A percentile compares a stretch with the other conserved stretches of the same genome.
Evolutionary conservation across 2,888 invertebrate genomes (phyloP).

Genomic region (Chrysolina americana): DNA sequence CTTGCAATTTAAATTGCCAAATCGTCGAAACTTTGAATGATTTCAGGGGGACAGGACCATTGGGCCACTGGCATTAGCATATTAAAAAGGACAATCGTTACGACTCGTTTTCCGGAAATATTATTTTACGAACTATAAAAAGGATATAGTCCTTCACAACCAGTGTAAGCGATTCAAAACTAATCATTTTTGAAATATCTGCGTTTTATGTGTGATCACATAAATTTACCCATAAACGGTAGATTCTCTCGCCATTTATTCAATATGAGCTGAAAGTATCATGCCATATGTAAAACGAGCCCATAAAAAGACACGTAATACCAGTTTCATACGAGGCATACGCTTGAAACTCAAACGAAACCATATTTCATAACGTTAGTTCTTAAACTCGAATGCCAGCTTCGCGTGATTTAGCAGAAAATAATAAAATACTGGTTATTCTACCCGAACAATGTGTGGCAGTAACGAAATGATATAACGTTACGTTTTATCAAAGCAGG

Average conservation of each 20-base stretch:
- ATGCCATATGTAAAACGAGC: conserved; percentile 11
- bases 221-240: neutral
- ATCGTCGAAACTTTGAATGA: too few species aligned
- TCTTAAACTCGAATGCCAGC: conserved; percentile 14
- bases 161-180: neutral
- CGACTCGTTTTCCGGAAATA: too few species aligned
- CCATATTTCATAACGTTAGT: conserved; percentile 12
- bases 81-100: too few species aligned
- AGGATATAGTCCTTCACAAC: neutral
- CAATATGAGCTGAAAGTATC: conserved; percentile 1
- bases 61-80: too few species aligned
- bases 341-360: conserved; percentile 7
- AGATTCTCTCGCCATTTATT: neutral
- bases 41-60: too few species aligned
- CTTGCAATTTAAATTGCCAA: too few species aligned
- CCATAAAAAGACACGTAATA: conserved; percentile 21
- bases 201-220: neutral
- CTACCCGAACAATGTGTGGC: neutral
- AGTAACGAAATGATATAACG: neutral
- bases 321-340: conserved; percentile 2
- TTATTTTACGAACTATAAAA: neutral
- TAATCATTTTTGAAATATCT: neutral
- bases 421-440: conserved; percentile 2
- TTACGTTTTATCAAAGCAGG: conserved; percentile 10
- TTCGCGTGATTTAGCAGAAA: neutral